Percentiles rank a stretch among this genome's conserved stretches.
These are phyloP conservation scores for Micromussa lordhowensis DNA, from an alignment of 92 coral and sea anemone genomes.

Conservation along the genomic window DNA sequence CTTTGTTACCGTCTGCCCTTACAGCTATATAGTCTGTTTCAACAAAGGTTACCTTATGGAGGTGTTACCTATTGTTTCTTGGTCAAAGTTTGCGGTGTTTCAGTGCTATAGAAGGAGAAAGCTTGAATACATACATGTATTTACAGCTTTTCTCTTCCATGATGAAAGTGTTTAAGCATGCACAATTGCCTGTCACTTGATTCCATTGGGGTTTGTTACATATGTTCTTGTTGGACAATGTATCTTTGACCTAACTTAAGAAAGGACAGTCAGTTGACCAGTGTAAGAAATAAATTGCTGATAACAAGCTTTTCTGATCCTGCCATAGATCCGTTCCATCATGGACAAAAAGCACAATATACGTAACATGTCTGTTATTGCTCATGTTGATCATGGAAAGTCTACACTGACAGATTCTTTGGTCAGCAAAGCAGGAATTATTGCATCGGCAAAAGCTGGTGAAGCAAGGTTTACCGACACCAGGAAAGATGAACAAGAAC, in stretches of 20 bases:
- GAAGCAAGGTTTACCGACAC: constrained; percentile 97
- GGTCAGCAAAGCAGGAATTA: constrained; percentile 97
- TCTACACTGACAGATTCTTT: constrained; percentile 96
- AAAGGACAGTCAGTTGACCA: background rate
- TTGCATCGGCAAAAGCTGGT: constrained; percentile 91
- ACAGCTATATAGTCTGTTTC: too few relatives aligned
- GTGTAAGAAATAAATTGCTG: background rate
- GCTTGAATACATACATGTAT: too few relatives aligned
- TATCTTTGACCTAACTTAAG: background rate
- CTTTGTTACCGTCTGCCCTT: too few relatives aligned
- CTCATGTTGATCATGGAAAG: constrained; percentile 99
- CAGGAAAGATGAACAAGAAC: constrained; percentile 96
- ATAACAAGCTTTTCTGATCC: constrained; percentile 10
- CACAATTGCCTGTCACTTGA: too few relatives aligned
- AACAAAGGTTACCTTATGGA: too few relatives aligned
- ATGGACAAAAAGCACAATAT: constrained; percentile 97
- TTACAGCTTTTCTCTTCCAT: too few relatives aligned
- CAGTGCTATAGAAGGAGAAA: too few relatives aligned
- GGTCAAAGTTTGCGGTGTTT: too few relatives aligned
- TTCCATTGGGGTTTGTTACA: too few relatives aligned
- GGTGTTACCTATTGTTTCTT: too few relatives aligned
- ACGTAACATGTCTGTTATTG: constrained; percentile 99
- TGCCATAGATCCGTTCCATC: constrained; percentile 88
- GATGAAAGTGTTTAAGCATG: too few relatives aligned
- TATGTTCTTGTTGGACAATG: too few relatives aligned